phyloP scores from a whole-genome alignment of 1,140 invertebrate genomes.

The Drosophila fuyamai region DNA sequence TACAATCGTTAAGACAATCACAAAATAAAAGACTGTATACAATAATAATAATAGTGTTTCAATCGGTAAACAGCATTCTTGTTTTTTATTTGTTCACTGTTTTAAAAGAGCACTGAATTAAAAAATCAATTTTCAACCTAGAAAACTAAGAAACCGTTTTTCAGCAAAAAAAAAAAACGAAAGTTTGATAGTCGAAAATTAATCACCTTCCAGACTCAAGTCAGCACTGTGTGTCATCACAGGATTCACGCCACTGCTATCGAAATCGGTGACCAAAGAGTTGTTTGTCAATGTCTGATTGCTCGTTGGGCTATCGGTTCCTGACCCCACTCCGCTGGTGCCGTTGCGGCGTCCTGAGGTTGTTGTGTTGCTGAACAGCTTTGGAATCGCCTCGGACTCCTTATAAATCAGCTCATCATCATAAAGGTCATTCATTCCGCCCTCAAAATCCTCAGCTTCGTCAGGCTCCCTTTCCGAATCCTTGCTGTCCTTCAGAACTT shows the following conservation, averaged over 20 bases:
- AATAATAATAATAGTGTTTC: no score
- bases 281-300: conserved; percentile 57
- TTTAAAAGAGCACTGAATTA: no score
- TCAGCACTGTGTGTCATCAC: conserved; percentile 80
- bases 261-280: conserved; percentile 58
- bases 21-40: no score
- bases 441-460: conserved; percentile 86
- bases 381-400: conserved; percentile 84
- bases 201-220: conserved; percentile 77
- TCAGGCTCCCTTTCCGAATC: conserved; percentile 90
- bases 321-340: conserved; percentile 23
- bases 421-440: conserved; percentile 85
- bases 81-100: no score
- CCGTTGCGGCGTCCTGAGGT: conserved; percentile 29
- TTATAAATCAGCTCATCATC: conserved; percentile 85
- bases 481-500: conserved; percentile 92
- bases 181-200: background rate
- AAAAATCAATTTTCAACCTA: no score
- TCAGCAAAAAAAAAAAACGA: no score
- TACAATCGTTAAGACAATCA: no score
- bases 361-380: conserved; percentile 74
- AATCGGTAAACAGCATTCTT: no score
- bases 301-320: conserved; percentile 14
- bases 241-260: conserved; percentile 64
- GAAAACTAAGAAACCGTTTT: no score